A percentile compares a stretch with the other conserved stretches of the same genome.
phyloP scores from a whole-genome alignment of 2,888 invertebrate genomes.

The Ennomos quercinarius region DNA sequence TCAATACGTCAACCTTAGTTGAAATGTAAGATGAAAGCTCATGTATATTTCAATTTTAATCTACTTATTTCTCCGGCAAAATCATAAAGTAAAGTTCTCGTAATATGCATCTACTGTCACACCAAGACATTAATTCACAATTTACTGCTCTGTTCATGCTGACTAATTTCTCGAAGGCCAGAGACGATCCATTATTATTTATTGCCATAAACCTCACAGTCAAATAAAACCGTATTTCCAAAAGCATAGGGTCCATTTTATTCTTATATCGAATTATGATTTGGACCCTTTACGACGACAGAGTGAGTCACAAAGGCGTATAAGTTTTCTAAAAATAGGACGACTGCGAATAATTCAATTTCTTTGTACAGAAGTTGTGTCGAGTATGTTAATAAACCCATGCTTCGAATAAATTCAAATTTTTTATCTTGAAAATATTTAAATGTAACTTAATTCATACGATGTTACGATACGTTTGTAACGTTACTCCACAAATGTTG shows the following conservation, averaged over 20 bases:
- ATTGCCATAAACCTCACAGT: conserved; percentile 66
- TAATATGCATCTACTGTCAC: conserved; percentile 51
- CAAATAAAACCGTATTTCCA: conserved; percentile 53
- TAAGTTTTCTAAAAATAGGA: conserved; percentile 71
- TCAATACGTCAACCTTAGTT: not conserved
- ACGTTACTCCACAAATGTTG: no score
- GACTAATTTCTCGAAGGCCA: conserved; percentile 82
- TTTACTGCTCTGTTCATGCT: conserved; percentile 53
- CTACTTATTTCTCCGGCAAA: conserved; percentile 39
- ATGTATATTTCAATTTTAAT: conserved; percentile 24
- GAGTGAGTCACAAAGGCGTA: conserved; percentile 68
- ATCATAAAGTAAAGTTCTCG: conserved; percentile 37
- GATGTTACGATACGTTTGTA: no score
- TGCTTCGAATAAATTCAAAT: not conserved
- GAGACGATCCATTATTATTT: conserved; percentile 82
- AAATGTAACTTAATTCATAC: no score
- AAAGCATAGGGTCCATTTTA: conserved; percentile 53
- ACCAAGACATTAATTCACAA: conserved; percentile 60
- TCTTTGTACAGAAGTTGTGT: conserved; percentile 18
- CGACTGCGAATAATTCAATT: conserved; percentile 28
- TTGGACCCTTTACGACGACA: conserved; percentile 65
- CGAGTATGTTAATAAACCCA: not conserved
- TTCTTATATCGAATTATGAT: conserved; percentile 57
- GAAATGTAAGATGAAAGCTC: not conserved
- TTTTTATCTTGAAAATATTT: no score